Evolutionary conservation across 1,140 invertebrate species (phyloP), one percentile per base, ranked within the genome.

Genomic region (Hyles vespertilio): DNA sequence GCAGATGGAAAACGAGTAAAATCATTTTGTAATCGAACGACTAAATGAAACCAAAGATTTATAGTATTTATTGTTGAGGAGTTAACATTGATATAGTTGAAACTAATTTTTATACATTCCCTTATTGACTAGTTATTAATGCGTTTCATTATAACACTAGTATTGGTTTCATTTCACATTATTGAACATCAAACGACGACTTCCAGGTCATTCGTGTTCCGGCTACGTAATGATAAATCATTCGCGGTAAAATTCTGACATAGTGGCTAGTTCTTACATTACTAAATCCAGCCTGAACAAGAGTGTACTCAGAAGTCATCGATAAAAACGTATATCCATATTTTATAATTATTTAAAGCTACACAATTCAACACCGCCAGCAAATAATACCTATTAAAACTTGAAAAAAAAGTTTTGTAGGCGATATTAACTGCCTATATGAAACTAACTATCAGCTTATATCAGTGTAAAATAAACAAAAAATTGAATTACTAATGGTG

Each of bases 11-110:
- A 60, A 65, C 69, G 63, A 56, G 10, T 43, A 54, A 56, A 63
- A 66, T 63, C 59, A 51, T 76, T 73, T 79, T 76, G 66, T 75
- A 83, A 77, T 77, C 69, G 69, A 77, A 70, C 74, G 79, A 81
- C 79, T 83, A 78, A 79, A 76, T 82, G 76, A 84, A 88, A 80
- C 85, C 85, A 88, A 88, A 88, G 85, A 88, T 85, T 84, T 84
- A 81, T 85, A 86, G 80, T 88, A 88, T 88, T 88, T 84, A 84
- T 81, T 83, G 74, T 81, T 78, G 81, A 80, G 72, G 75, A 74
- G 70, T 74, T 79, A 81, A 78, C 77, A 68, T 77, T 74, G 72
- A 77, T 81, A 77, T 78, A 79, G 77, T 77, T 71, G 77, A 80
- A 77, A 76, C 61, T 82, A 77, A 82, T 78, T 82, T 81, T 85